Base-by-base conservation (phyloP, 2,888 invertebrate genomes). In the Harpalus rubripes region DNA sequence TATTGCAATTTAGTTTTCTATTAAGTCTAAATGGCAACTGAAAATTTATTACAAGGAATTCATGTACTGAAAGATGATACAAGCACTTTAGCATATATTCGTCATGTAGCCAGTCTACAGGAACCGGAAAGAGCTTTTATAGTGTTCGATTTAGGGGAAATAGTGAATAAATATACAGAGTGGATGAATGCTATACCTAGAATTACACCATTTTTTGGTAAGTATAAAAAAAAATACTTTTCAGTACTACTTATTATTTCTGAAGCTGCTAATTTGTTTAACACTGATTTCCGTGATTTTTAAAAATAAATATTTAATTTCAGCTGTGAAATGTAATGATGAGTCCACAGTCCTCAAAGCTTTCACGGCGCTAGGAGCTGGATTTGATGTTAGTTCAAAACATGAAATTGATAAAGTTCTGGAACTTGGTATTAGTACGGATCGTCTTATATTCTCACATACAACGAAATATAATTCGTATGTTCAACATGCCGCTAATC, bases 301-400 rank as follows among this genome's bases (percentile, higher is more conserved):
- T n/a, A n/a, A n/a, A n/a, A n/a, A n/a, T n/a, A n/a, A n/a, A n/a
- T n/a, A n/a, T 86, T 16, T 61, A 61, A 18, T 90, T 89, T 39
- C 87, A 91, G 94, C 95, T 86, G 92, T 95, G 39, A 95, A 95
- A 89, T 94, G 94, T 88, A 94, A 95, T 90, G 92, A 93, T 65
- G 91, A 93, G 87, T 89, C 91, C 18, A 89, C 92, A 2, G 91
- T 91, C 1, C 87, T 91, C n/a, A 89, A 90, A 87, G 87, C 88
- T 65, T 82, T 95, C 79, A 93, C 93, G 8, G 90, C 92, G 41
- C 89, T 94, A 63, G 94, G 94, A 72, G 90, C 91, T 26, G 92
- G 93, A 63, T 95, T 95, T 89, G 94, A 95, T 88, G 95, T 95
- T 89, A 94, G 95, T 5, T 93, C 94, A 86, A 89, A 90, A 88